Percentiles rank a stretch among this genome's conserved stretches.
Conservation (phyloP, 2,888 invertebrate species). For the Cosmopolites sordidus region DNA sequence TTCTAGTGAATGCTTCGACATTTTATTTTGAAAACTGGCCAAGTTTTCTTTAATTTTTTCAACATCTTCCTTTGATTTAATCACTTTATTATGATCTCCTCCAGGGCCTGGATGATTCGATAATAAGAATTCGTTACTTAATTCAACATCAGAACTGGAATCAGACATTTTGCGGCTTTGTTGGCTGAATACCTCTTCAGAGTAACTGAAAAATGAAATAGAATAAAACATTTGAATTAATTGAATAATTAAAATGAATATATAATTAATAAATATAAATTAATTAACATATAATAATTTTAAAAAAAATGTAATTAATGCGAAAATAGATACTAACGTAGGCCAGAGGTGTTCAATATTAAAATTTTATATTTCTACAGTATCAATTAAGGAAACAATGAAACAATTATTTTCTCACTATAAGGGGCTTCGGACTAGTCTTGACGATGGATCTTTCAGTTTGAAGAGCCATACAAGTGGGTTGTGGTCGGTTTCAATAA, state of each 20-base stretch:
- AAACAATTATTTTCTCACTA: too few relatives aligned
- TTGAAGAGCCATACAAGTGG: too few relatives aligned
- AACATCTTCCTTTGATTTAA: constrained; percentile 37
- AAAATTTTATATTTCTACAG: neutral
- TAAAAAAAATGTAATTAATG: too few relatives aligned
- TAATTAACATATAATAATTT: too few relatives aligned
- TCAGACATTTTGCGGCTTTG: constrained; percentile 58
- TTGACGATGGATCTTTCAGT: too few relatives aligned
- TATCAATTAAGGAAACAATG: too few relatives aligned
- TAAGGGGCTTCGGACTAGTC: too few relatives aligned
- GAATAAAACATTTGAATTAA: neutral
- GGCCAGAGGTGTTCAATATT: neutral
- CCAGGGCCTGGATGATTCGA: constrained; percentile 36
- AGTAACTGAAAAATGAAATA: constrained; percentile 50
- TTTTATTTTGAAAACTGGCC: constrained; percentile 31
- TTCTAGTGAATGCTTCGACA: constrained; percentile 36
- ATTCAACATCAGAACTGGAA: constrained; percentile 48
- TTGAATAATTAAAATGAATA: neutral
- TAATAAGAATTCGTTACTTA: constrained; percentile 46
- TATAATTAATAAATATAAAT: too few relatives aligned
- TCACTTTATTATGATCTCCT: constrained; percentile 33
- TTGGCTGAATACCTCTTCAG: constrained; percentile 65
- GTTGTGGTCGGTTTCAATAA: too few relatives aligned
- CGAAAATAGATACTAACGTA: neutral
- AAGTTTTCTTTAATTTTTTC: constrained; percentile 38